These are phyloP conservation scores for Callorhinus ursinus DNA, from an alignment of 2,113 vertebrate species.

Conservation along the genomic window DNA sequence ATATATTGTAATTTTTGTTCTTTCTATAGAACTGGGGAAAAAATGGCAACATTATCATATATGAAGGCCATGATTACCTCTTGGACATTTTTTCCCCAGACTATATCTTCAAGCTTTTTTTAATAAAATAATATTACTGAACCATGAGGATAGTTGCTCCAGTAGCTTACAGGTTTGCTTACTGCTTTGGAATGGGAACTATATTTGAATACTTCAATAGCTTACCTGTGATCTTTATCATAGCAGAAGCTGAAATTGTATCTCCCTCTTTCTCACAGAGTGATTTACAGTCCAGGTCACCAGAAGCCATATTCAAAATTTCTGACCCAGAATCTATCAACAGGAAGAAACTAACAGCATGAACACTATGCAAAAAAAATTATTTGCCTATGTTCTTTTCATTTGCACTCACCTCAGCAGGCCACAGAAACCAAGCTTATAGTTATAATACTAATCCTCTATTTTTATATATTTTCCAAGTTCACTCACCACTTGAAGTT, in stretches of 20 bases:
- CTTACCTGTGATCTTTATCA: slow-evolving; percentile 54
- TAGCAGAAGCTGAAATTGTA: not conserved
- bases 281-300: slow-evolving; percentile 5
- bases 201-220: not conserved
- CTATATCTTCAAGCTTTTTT: not conserved
- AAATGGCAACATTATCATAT: not conserved
- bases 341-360: slow-evolving; percentile 29
- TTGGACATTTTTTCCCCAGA: not conserved
- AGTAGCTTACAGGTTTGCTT: not conserved
- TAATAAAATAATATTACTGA: not conserved
- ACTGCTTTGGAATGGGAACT: not conserved
- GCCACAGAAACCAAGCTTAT: not conserved
- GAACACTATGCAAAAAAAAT: slow-evolving; percentile 23
- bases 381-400: slow-evolving; percentile 24
- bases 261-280: slow-evolving; percentile 35
- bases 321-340: slow-evolving; percentile 69
- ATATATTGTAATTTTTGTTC: not conserved
- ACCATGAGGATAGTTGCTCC: not conserved
- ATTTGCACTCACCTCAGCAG: slow-evolving; percentile 13
- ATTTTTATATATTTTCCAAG: not conserved
- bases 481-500: slow-evolving; percentile 69
- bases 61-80: not conserved
- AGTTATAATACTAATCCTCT: not conserved
- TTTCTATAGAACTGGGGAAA: not conserved
- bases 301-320: slow-evolving; percentile 63